Evolutionary conservation across 2,797 vertebrate species (phyloP), one percentile per base, ranked within the genome.

Genomic region (Limnodromus scolopaceus): DNA sequence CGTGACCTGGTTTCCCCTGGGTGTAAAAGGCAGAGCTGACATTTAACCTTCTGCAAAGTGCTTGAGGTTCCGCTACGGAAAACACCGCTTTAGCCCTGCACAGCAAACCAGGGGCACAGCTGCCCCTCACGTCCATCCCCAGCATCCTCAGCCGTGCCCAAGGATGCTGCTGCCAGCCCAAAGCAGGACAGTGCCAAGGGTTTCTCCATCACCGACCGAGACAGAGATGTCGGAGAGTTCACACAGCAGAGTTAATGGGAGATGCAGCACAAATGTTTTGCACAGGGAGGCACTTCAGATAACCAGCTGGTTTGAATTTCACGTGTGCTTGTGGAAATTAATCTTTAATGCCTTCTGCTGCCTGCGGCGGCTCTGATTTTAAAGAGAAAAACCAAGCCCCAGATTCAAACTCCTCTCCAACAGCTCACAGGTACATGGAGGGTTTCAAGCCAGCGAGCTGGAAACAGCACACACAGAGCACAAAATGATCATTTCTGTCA

Each of bases 11-110:
- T 79, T 94, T 88, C 83, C 76, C 87, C 0, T 19, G 48, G 46
- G 46, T 57, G 32, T 78, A 91, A 54, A 85, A 68, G 16, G 38
- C 84, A 88, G 87, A 77, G 45, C 16, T 95, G 93, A 93, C 91
- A 87, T 81, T 93, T 93, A 76, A 89, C 89, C 92, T 92, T 24
- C 22, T 11, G 25, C 30, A 32, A 87, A 87, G 69, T 48, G 54
- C 82, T 28, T 25, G 18, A 43, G 53, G 68, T 78, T 78, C 72
- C 46, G 2, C 68, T 49, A 14, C 2, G 4, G 66, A 55, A 85
- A 89, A 45, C 0, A 11, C 11, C 22, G 38, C 43, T 53, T 75
- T 27, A 57, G 45, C 43, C 4, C 36, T 3, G 4, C 6, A 1
- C 7, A 9, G 49, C 28, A 74, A 74, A 55, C 36, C 23, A 24